phyloP scores from a whole-genome alignment of 2,888 invertebrate species.

The Tanypteryx hageni region DNA sequence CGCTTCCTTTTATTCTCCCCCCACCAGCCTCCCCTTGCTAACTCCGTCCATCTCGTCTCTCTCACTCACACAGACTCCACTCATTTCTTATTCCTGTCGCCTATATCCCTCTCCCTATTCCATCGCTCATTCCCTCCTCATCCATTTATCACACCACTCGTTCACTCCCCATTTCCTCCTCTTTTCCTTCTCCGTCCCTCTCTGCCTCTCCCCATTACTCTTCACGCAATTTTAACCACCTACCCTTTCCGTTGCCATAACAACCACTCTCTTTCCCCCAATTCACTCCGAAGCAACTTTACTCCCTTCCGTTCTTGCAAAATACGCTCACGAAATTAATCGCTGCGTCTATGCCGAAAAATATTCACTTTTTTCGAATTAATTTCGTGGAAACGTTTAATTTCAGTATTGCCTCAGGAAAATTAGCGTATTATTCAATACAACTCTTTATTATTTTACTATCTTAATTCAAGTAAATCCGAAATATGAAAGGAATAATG shows the following conservation, averaged over 20 bases:
- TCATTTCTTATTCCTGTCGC: slow-evolving; percentile 31
- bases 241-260: background rate
- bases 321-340: background rate
- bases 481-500: too few relatives aligned
- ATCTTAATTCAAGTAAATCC: too few relatives aligned
- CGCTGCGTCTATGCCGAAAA: background rate
- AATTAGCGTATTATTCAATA: too few relatives aligned
- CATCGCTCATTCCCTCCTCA: background rate
- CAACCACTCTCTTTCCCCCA: background rate
- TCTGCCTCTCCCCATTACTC: background rate
- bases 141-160: slow-evolving; percentile 26
- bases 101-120: background rate
- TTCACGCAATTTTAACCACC: slow-evolving; percentile 24
- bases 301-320: background rate
- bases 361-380: too few relatives aligned
- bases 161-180: background rate
- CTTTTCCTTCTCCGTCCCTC: background rate
- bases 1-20: background rate
- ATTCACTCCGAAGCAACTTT: background rate
- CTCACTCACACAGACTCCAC: background rate
- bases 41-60: background rate
- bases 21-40: background rate
- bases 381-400: too few relatives aligned
- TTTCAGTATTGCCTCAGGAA: too few relatives aligned
- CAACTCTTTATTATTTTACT: too few relatives aligned